phyloP scores from a whole-genome alignment of 1,140 invertebrate species.

The Parasteatoda tepidariorum region DNA sequence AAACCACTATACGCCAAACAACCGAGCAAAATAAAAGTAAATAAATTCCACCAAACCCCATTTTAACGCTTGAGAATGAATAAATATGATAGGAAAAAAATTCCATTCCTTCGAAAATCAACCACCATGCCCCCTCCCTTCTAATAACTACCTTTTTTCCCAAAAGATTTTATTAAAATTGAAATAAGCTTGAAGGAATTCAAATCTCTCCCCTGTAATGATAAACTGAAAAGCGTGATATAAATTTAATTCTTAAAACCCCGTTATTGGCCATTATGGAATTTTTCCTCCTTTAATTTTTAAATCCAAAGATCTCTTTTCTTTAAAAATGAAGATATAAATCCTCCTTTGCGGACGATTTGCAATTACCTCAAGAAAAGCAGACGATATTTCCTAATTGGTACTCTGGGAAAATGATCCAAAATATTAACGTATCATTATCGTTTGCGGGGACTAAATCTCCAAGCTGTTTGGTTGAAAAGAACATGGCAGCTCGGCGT shows the following conservation, averaged over 20 bases:
- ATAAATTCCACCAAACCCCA: too few relatives aligned
- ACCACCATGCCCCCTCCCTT: not conserved
- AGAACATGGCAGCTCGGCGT: not conserved
- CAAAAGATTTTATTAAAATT: too few relatives aligned
- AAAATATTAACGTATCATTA: not conserved
- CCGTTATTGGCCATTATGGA: not conserved
- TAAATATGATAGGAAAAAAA: too few relatives aligned
- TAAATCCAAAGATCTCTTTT: not conserved
- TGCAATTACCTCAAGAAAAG: not conserved
- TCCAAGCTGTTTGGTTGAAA: not conserved
- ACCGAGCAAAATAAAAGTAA: too few relatives aligned
- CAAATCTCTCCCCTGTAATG: not conserved
- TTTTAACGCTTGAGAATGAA: too few relatives aligned
- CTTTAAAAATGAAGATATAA: too few relatives aligned
- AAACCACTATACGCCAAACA: too few relatives aligned
- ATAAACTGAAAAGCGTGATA: not conserved
- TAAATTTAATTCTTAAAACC: not conserved
- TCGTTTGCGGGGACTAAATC: not conserved
- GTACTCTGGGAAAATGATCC: not conserved
- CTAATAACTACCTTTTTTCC: too few relatives aligned
- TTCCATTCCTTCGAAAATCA: not conserved
- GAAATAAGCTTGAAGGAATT: not conserved
- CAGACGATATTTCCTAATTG: not conserved
- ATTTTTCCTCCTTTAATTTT: not conserved
- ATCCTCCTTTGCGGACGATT: too few relatives aligned